phyloP scores from a whole-genome alignment of 2,888 invertebrate genomes.

The Blera fallax region DNA sequence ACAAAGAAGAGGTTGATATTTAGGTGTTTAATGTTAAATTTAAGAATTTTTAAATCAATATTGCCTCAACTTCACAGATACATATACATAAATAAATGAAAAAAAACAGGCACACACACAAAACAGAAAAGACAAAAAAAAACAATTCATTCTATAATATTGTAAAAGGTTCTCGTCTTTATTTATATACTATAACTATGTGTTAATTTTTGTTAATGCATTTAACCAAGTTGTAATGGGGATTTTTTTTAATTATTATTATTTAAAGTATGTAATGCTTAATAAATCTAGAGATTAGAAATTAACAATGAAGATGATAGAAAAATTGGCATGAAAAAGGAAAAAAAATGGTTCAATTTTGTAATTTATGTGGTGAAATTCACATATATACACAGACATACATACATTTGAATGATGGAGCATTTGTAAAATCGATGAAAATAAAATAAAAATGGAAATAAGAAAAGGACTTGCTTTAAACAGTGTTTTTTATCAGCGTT shows the following conservation, averaged over 20 bases:
- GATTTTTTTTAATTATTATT: constrained; percentile 24
- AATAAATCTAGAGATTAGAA: constrained; percentile 45
- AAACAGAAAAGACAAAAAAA: constrained; percentile 7
- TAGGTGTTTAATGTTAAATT: constrained; percentile 7
- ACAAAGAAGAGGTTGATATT: constrained; percentile 14
- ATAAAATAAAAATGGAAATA: constrained; percentile 61
- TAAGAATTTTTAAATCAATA: not conserved
- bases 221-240: constrained; percentile 65
- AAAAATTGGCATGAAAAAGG: constrained; percentile 16
- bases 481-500: not conserved
- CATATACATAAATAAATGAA: not conserved
- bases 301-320: constrained; percentile 23
- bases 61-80: constrained; percentile 25
- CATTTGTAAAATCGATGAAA: constrained; percentile 65
- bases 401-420: constrained; percentile 32
- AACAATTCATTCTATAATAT: constrained; percentile 57
- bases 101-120: not conserved
- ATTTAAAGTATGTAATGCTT: constrained; percentile 47
- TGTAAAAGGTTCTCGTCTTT: constrained; percentile 33
- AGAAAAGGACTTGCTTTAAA: constrained; percentile 25
- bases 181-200: constrained; percentile 24
- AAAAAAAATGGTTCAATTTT: constrained; percentile 35
- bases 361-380: constrained; percentile 54
- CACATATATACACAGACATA: constrained; percentile 29
- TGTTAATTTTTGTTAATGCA: constrained; percentile 58